Evolutionary conservation across 2,113 vertebrate genomes (phyloP), one percentile per base, ranked within the genome.

Genomic region (Microcebus ravelobensis): DNA sequence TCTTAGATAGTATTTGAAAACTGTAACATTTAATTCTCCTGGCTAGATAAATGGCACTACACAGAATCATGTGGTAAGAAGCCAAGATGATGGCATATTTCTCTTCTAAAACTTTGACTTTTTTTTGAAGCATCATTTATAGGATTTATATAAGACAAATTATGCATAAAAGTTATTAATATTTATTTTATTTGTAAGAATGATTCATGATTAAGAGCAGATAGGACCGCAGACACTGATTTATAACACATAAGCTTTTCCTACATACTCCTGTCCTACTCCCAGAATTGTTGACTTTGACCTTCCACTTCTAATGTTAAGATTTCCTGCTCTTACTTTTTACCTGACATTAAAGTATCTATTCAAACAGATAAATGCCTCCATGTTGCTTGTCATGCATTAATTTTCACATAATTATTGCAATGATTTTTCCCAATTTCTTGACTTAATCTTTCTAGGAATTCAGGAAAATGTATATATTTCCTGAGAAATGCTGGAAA

Each of bases 101-200:
- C 84, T 23, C 39, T 96, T 94, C 48, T 7, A 42, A 84, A 85
- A 39, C 3, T 25, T 73, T 82, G 36, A 88, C 20, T 68, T 20
- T 23, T 67, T 77, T 81, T 34, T 89, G 3, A 12, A 76, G 20
- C 8, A 39, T 21, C 17, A 31, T 23, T 84, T 8, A 55, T 23
- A 70, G 61, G 25, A 55, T 68, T 59, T 96, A 0, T 68, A 23
- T 82, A 59, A 74, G 87, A 39, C 39, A 36, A n/a, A 7, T 45
- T 31, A 73, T 57, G 3, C 27, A 21, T 82, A 21, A 57, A 55
- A 73, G 0, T 61, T 50, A 59, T 74, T 80, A 45, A 61, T 84
- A 80, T 80, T 85, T 91, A 34, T 79, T 84, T 71, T 81, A 86
- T 63, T 95, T 93, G 2, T 4, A 85, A 67, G 71, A 91, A 68